Conservation (phyloP, 1,140 invertebrate genomes). For the Pseudobourletiella spinata region DNA sequence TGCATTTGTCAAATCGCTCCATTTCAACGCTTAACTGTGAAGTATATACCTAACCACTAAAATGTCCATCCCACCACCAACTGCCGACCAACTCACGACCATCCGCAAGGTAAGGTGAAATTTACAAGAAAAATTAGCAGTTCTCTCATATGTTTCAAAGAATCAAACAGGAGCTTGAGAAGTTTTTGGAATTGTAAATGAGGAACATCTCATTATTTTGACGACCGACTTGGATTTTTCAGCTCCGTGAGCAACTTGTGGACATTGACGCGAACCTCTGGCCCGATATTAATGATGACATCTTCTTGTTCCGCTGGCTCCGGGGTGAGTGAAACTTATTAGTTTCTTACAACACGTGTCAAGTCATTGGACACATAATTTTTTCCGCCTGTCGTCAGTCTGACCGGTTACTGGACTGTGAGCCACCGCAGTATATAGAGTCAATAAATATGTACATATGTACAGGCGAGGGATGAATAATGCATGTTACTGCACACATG, state of each 20-base stretch:
- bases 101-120: constrained; percentile 11
- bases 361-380: neutral
- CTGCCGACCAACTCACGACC: constrained; percentile 11
- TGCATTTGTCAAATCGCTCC: neutral
- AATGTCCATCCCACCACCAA: constrained; percentile 1
- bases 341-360: neutral
- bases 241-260: constrained; percentile 28
- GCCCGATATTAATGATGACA: constrained; percentile 20
- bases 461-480: too few relatives aligned
- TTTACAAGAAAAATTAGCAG: neutral
- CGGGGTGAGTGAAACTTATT: constrained; percentile 13
- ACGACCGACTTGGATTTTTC: constrained; percentile 3
- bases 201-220: neutral
- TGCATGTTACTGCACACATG: too few relatives aligned
- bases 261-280: constrained; percentile 26
- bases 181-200: neutral
- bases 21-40: too few relatives aligned
- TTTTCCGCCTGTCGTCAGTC: neutral
- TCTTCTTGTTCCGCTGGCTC: constrained; percentile 24
- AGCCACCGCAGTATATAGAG: too few relatives aligned
- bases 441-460: too few relatives aligned
- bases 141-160: neutral
- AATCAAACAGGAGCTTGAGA: neutral
- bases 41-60: too few relatives aligned
- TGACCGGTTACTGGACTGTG: too few relatives aligned